Conservation (phyloP, 2,797 vertebrate genomes). For the Pseudomugil tenellus region DNA sequence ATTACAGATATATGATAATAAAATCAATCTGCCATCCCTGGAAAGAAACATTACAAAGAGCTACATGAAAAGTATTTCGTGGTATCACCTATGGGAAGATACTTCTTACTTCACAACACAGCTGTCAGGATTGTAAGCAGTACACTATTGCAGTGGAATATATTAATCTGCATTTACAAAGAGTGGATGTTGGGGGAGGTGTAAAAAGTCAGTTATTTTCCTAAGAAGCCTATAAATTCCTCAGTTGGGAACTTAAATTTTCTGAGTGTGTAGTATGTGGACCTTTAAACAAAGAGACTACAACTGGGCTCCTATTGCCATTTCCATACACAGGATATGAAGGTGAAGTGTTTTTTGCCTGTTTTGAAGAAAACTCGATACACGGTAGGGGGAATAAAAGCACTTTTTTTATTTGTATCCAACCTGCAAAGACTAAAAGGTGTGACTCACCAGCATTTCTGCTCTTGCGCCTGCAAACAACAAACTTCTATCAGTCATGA, state of each 20-base stretch:
- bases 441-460: not conserved
- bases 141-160: slow-evolving; percentile 37
- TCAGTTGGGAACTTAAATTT: slow-evolving; percentile 1
- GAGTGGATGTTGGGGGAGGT: slow-evolving; percentile 24
- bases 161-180: slow-evolving; percentile 49
- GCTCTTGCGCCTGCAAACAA: not conserved
- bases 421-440: not conserved
- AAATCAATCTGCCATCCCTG: slow-evolving; percentile 57
- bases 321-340: not conserved
- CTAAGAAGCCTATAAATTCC: slow-evolving; percentile 4
- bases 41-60: slow-evolving; percentile 41
- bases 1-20: slow-evolving; percentile 34
- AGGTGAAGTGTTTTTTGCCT: not conserved
- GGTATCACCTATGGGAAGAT: slow-evolving; percentile 13
- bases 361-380: not conserved
- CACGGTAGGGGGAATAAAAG: not conserved
- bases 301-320: not conserved
- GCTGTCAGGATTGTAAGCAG: slow-evolving; percentile 14
- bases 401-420: not conserved
- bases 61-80: slow-evolving; percentile 28
- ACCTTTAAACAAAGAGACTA: not conserved
- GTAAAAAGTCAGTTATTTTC: slow-evolving; percentile 21
- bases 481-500: not conserved
- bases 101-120: slow-evolving; percentile 29
- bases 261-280: not conserved